Evolutionary conservation across 2,797 vertebrate genomes (phyloP).

Genomic region (Thunnus albacares): DNA sequence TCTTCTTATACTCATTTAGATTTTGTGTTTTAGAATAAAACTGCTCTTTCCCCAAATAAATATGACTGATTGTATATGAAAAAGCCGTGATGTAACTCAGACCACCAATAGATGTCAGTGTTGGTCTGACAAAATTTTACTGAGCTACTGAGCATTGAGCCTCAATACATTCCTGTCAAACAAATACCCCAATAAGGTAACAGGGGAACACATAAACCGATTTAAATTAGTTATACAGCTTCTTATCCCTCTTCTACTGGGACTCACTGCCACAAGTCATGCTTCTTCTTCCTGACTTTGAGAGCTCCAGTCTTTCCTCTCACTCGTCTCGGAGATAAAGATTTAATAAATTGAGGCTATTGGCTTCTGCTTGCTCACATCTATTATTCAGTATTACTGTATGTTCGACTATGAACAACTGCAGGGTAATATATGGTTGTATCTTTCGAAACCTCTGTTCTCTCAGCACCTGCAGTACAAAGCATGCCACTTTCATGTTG

Average conservation of each 20-base stretch:
- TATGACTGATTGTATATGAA: background rate
- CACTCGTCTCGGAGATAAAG: conserved; percentile 5
- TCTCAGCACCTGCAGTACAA: conserved; percentile 15
- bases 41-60: background rate
- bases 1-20: background rate
- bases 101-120: conserved; percentile 85
- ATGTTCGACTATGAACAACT: conserved; percentile 14
- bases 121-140: conserved; percentile 63
- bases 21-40: background rate
- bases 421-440: conserved; percentile 16
- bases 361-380: conserved; percentile 24
- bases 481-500: background rate
- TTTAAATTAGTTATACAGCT: conserved; percentile 15
- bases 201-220: background rate
- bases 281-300: conserved; percentile 1
- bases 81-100: background rate
- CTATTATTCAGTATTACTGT: conserved; percentile 50
- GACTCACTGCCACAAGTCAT: background rate
- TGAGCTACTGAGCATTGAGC: background rate
- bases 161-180: conserved; percentile 1
- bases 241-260: background rate
- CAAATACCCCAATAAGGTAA: background rate
- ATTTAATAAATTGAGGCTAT: conserved; percentile 31
- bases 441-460: conserved; percentile 11
- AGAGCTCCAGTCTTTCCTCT: conserved; percentile 4